phyloP scores from a whole-genome alignment of 1,140 invertebrate genomes.

The Doryteuthis pealeii region DNA sequence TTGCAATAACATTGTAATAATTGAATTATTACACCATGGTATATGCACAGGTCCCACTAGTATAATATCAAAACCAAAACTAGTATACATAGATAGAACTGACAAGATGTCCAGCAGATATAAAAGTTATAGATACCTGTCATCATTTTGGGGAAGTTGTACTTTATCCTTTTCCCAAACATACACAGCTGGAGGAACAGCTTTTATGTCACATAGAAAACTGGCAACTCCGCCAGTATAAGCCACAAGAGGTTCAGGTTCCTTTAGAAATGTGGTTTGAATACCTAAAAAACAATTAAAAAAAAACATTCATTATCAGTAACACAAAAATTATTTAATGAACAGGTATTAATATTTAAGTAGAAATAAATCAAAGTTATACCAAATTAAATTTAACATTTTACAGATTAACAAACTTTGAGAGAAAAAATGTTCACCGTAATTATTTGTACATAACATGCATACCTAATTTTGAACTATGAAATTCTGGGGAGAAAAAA shows the following conservation, averaged over 20 bases:
- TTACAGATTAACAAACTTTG: too few relatives aligned
- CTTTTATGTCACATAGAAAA: slow-evolving; percentile 36
- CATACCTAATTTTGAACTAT: too few relatives aligned
- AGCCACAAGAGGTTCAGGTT: slow-evolving; percentile 47
- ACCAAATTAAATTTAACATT: too few relatives aligned
- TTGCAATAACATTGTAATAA: too few relatives aligned
- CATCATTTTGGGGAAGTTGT: slow-evolving; percentile 22
- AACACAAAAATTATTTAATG: neutral
- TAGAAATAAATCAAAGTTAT: too few relatives aligned
- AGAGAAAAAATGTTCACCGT: too few relatives aligned
- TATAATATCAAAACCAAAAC: too few relatives aligned
- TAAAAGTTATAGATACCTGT: neutral
- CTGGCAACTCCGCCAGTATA: slow-evolving; percentile 32
- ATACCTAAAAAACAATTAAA: slow-evolving; percentile 28
- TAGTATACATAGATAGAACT: too few relatives aligned
- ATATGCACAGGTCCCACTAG: too few relatives aligned
- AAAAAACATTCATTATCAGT: neutral
- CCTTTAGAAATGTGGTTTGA: slow-evolving; percentile 53
- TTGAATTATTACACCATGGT: too few relatives aligned
- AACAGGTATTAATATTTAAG: neutral
- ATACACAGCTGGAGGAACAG: slow-evolving; percentile 32
- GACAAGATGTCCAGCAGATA: neutral
- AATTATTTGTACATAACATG: too few relatives aligned
- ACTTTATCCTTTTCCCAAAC: slow-evolving; percentile 36
- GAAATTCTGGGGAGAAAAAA: too few relatives aligned